These are phyloP conservation scores for Novumbra hubbsi DNA, from an alignment of 2,797 vertebrate species.

Conservation along the genomic window DNA sequence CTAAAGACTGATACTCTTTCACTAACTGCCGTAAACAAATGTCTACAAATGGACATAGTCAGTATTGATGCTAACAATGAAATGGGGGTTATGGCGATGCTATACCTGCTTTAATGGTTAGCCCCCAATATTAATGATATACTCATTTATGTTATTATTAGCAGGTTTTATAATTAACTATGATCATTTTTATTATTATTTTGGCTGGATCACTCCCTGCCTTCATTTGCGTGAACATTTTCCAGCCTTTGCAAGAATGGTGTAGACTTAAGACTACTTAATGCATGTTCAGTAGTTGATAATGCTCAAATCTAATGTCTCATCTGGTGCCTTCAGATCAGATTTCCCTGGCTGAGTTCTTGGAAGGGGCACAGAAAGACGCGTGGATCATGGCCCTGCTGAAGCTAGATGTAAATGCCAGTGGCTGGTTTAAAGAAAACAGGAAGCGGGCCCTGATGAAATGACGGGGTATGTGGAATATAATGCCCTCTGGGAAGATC, in stretches of 20 bases:
- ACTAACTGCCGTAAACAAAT: background rate
- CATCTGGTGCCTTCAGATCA: constrained; percentile 40
- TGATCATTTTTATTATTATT: no score
- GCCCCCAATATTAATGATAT: no score
- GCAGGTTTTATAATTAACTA: no score
- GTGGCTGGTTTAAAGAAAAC: constrained; percentile 49
- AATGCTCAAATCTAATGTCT: background rate
- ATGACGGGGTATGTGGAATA: background rate
- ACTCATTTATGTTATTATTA: no score
- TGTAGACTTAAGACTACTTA: background rate
- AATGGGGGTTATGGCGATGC: no score
- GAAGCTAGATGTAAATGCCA: constrained; percentile 49
- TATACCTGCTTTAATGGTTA: no score
- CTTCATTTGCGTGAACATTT: no score
- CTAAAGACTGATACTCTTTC: background rate
- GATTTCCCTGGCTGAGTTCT: constrained; percentile 52
- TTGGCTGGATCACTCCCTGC: no score
- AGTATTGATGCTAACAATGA: no score
- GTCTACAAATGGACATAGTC: background rate
- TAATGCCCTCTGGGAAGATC: background rate
- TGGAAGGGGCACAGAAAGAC: constrained; percentile 53
- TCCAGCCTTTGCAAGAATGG: background rate
- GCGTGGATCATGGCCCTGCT: constrained; percentile 54
- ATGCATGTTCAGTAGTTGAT: no score
- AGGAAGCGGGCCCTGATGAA: constrained; percentile 10